Percentiles rank a stretch among this genome's conserved stretches.
Evolutionary conservation across 2,113 vertebrate genomes (phyloP).

Genomic region (Candoia aspera): DNA sequence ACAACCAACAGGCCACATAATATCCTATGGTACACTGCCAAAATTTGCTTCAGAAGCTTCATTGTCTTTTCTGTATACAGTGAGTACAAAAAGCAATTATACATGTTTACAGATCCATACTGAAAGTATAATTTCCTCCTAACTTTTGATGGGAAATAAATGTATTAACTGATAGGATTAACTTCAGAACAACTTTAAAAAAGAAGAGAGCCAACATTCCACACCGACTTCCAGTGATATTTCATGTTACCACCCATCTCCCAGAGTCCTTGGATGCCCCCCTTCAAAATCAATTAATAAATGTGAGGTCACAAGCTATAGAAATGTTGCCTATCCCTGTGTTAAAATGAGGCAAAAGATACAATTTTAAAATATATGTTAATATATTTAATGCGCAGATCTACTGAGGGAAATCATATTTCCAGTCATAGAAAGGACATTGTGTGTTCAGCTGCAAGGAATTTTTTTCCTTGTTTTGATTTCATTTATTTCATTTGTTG

Average conservation of each 20-base stretch:
- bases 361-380: too few species aligned
- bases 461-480: too few species aligned
- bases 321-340: too few species aligned
- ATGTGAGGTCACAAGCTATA: too few species aligned
- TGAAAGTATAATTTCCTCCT: background rate
- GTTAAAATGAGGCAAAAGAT: too few species aligned
- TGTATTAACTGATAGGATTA: background rate
- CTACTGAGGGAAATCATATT: too few species aligned
- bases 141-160: background rate
- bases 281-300: too few species aligned
- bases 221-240: background rate
- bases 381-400: too few species aligned
- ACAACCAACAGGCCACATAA: background rate
- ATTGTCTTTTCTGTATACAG: background rate
- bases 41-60: background rate
- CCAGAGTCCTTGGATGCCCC: background rate
- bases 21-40: background rate
- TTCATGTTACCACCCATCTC: background rate
- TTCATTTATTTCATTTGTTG: too few species aligned
- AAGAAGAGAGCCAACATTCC: background rate
- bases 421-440: too few species aligned
- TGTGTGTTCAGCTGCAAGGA: too few species aligned
- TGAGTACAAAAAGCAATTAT: background rate
- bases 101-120: background rate
- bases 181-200: background rate